Percentiles rank a stretch among this genome's conserved stretches.
Evolutionary conservation across 2,113 vertebrate genomes (phyloP).

Genomic region (Labeo catla): DNA sequence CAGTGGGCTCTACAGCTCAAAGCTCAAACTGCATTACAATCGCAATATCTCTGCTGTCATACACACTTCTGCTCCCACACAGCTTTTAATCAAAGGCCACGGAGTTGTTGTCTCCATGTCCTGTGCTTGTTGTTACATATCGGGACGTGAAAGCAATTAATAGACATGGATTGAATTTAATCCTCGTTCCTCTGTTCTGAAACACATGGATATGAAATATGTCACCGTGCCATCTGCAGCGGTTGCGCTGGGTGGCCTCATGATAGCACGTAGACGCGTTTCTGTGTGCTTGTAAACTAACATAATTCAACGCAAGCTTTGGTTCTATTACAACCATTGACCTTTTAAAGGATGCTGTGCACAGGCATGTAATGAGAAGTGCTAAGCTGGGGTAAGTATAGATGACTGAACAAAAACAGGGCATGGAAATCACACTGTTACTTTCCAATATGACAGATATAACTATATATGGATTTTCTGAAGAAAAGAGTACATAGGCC

Average conservation of each 20-base stretch:
- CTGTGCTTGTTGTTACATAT: conserved; percentile 15
- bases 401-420: background rate
- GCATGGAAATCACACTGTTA: background rate
- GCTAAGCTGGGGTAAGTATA: background rate
- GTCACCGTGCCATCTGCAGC: conserved; percentile 26
- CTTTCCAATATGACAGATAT: background rate
- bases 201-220: conserved; percentile 21
- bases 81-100: conserved; percentile 25
- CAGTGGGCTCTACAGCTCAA: conserved; percentile 63
- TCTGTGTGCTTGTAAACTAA: background rate
- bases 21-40: conserved; percentile 66
- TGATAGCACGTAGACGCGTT: background rate
- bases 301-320: background rate
- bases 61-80: conserved; percentile 28
- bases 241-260: conserved; percentile 2
- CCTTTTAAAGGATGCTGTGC: background rate
- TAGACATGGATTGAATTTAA: conserved; percentile 32
- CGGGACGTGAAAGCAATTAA: conserved; percentile 26
- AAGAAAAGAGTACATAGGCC: background rate
- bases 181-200: background rate
- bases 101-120: conserved; percentile 34
- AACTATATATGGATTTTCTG: too few relatives aligned
- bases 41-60: conserved; percentile 66
- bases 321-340: background rate
- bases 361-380: conserved; percentile 5